phyloP scores from a whole-genome alignment of 2,888 invertebrate species.

The Subacronicta megacephala region DNA sequence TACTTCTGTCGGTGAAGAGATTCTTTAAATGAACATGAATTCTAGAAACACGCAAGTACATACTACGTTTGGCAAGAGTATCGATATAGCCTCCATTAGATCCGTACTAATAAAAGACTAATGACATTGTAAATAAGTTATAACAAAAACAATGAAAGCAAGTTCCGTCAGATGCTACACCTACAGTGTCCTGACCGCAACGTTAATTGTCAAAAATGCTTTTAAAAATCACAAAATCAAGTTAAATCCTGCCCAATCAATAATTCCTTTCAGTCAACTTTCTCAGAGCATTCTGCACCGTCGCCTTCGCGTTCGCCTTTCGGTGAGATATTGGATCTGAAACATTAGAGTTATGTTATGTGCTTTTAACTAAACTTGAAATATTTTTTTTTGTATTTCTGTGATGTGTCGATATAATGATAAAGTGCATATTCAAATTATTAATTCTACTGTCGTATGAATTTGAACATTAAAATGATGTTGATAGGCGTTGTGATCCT shows the following conservation, averaged over 20 bases:
- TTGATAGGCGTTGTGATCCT: slow-evolving; percentile 43
- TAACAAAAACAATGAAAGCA: slow-evolving; percentile 64
- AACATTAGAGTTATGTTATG: slow-evolving; percentile 65
- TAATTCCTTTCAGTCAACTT: slow-evolving; percentile 88
- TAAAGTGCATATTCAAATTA: slow-evolving; percentile 52
- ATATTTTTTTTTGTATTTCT: slow-evolving; percentile 33
- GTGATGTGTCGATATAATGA: slow-evolving; percentile 53
- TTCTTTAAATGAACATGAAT: slow-evolving; percentile 57
- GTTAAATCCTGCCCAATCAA: slow-evolving; percentile 68
- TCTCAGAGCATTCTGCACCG: slow-evolving; percentile 88
- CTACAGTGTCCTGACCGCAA: slow-evolving; percentile 51
- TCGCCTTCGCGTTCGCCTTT: slow-evolving; percentile 89
- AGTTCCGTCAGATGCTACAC: slow-evolving; percentile 56
- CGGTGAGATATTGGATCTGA: slow-evolving; percentile 88
- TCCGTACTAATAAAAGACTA: slow-evolving; percentile 53
- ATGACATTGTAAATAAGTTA: slow-evolving; percentile 51
- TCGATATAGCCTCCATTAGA: slow-evolving; percentile 68
- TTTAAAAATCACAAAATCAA: slow-evolving; percentile 75
- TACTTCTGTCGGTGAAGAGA: slow-evolving; percentile 68
- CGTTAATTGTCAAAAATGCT: slow-evolving; percentile 78
- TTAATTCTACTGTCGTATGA: slow-evolving; percentile 53
- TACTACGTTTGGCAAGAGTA: slow-evolving; percentile 74
- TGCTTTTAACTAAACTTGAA: slow-evolving; percentile 9
- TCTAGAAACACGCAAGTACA: slow-evolving; percentile 60
- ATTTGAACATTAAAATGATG: slow-evolving; percentile 55